Conservation (phyloP, 2,113 vertebrate species). For the Ochotona curzoniae region DNA sequence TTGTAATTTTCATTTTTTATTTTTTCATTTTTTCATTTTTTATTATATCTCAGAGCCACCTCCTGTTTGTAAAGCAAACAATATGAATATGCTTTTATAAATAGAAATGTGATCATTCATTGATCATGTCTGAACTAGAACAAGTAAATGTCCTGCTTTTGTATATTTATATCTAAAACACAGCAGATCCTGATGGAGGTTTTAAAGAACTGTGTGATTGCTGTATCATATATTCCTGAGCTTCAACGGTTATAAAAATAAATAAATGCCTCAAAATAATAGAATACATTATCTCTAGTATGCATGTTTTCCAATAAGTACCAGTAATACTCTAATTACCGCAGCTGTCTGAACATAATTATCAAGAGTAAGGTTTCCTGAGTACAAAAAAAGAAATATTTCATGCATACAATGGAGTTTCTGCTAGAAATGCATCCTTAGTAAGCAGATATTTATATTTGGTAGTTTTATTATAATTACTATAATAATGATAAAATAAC, state of each 20-base stretch:
- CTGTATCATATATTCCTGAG: neutral
- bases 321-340: neutral
- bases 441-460: conserved; percentile 26
- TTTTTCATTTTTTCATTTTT: no score
- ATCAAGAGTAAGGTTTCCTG: neutral
- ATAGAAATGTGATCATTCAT: neutral
- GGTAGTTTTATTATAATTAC: neutral
- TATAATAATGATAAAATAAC: neutral
- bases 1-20: no score
- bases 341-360: neutral
- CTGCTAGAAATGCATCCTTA: neutral
- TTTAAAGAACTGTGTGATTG: neutral
- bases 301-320: neutral
- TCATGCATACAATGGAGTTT: neutral
- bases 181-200: neutral
- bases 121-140: neutral
- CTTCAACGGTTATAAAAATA: conserved; percentile 1
- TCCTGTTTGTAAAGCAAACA: neutral
- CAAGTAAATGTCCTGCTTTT: neutral
- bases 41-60: neutral
- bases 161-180: neutral
- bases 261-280: neutral
- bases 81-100: neutral
- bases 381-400: neutral
- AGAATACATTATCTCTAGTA: neutral